phyloP scores from a whole-genome alignment of 1,140 invertebrate species.

The Pogonognathellus flavescens region DNA sequence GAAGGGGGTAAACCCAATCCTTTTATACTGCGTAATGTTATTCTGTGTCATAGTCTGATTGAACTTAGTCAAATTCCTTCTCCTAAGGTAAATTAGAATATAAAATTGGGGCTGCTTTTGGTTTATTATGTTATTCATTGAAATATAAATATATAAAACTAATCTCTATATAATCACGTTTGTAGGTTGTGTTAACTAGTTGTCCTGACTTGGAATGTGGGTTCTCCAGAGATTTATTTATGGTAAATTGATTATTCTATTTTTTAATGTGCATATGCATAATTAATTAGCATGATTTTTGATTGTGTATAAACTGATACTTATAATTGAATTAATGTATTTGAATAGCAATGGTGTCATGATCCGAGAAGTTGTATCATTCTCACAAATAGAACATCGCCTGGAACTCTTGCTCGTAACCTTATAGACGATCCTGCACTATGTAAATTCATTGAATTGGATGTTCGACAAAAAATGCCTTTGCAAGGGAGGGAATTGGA shows the following conservation, averaged over 20 bases:
- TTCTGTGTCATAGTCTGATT: constrained; percentile 92
- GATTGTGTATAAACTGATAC: too few relatives aligned
- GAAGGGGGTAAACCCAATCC: constrained; percentile 97
- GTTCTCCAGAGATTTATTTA: constrained; percentile 94
- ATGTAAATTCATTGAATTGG: constrained; percentile 77
- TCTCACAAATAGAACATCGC: constrained; percentile 86
- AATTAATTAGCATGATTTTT: too few relatives aligned
- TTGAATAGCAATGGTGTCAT: constrained; percentile 82
- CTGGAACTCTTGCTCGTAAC: constrained; percentile 87
- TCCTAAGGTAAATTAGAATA: constrained; percentile 88
- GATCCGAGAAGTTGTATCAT: constrained; percentile 96
- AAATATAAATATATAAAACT: too few relatives aligned
- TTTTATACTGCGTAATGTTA: constrained; percentile 92
- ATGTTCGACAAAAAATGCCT: constrained; percentile 82
- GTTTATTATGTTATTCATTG: too few relatives aligned
- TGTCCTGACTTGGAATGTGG: constrained; percentile 96
- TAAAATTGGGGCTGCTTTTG: too few relatives aligned
- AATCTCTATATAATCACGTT: too few relatives aligned
- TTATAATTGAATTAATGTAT: too few relatives aligned
- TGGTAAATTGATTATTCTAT: constrained; percentile 71
- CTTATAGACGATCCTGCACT: constrained; percentile 88
- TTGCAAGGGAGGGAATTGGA: constrained; percentile 94
- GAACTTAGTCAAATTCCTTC: constrained; percentile 91
- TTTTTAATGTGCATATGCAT: too few relatives aligned
- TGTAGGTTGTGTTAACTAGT: constrained; percentile 92